Percentiles rank a stretch among this genome's conserved stretches.
Conservation (phyloP, 2,888 invertebrate species). For the Ramazzottius varieornatus region DNA sequence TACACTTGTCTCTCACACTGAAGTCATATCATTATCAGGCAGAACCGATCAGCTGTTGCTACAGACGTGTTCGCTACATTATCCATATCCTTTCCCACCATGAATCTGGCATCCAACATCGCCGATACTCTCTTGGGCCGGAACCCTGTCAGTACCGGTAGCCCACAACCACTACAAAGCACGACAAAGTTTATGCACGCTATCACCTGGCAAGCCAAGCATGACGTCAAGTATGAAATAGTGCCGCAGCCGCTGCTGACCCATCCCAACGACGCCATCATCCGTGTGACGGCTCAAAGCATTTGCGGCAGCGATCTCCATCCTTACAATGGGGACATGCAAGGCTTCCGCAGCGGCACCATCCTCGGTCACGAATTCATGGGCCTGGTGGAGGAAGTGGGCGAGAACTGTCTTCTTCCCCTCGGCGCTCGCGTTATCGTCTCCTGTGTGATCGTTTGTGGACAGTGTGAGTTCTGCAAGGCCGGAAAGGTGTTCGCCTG, state of each 20-base stretch:
- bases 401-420: not conserved
- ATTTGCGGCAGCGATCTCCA: not conserved
- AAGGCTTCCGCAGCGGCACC: not conserved
- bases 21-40: too few relatives aligned
- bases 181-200: not conserved
- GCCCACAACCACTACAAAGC: not conserved
- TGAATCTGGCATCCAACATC: not conserved
- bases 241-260: not conserved
- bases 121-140: not conserved
- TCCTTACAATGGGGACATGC: not conserved
- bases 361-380: not conserved
- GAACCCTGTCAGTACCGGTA: not conserved
- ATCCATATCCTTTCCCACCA: too few relatives aligned
- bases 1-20: too few relatives aligned
- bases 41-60: too few relatives aligned
- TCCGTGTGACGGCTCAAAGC: not conserved
- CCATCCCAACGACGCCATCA: not conserved
- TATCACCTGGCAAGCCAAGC: not conserved
- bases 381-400: not conserved
- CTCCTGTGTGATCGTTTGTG: not conserved
- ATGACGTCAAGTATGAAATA: not conserved
- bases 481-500: not conserved
- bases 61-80: too few relatives aligned
- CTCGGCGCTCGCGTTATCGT: not conserved
- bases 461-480: not conserved